Conservation (phyloP, 2,888 invertebrate genomes). For the Drosophila parthenogenetica region DNA sequence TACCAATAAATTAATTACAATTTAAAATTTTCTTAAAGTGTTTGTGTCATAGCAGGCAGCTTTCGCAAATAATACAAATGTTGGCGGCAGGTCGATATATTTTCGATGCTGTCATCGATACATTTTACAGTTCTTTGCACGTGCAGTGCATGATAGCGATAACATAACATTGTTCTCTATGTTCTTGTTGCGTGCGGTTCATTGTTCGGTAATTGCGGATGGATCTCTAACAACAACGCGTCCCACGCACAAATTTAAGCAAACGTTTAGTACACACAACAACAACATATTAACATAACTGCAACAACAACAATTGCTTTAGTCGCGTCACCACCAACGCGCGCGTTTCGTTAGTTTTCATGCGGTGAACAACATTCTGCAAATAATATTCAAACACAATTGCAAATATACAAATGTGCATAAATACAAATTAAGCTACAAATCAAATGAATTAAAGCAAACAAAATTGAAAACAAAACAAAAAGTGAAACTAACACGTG, state of each 20-base stretch:
- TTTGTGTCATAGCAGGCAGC: background rate
- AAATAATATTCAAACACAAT: conserved; percentile 33
- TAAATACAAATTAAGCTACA: conserved; percentile 25
- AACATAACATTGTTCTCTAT: conserved; percentile 63
- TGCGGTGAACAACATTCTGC: conserved; percentile 31
- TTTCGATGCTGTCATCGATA: background rate
- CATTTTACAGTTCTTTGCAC: conserved; percentile 24
- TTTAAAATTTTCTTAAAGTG: background rate
- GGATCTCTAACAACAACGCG: conserved; percentile 41
- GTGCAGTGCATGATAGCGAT: conserved; percentile 43
- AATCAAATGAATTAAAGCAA: conserved; percentile 29
- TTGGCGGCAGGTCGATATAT: background rate
- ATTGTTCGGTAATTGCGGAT: conserved; percentile 47
- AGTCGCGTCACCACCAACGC: conserved; percentile 26
- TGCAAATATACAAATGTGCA: conserved; percentile 30
- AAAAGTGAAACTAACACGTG: conserved; percentile 74
- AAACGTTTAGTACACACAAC: conserved; percentile 39
- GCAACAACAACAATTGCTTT: conserved; percentile 31
- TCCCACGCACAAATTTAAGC: conserved; percentile 34
- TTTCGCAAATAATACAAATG: background rate
- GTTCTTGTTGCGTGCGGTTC: conserved; percentile 71
- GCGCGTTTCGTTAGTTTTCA: conserved; percentile 36
- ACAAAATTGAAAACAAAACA: conserved; percentile 51
- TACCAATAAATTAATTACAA: background rate
- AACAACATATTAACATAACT: conserved; percentile 37